Evolutionary conservation across 2,888 invertebrate genomes (phyloP).

Genomic region (Theretra japonica): DNA sequence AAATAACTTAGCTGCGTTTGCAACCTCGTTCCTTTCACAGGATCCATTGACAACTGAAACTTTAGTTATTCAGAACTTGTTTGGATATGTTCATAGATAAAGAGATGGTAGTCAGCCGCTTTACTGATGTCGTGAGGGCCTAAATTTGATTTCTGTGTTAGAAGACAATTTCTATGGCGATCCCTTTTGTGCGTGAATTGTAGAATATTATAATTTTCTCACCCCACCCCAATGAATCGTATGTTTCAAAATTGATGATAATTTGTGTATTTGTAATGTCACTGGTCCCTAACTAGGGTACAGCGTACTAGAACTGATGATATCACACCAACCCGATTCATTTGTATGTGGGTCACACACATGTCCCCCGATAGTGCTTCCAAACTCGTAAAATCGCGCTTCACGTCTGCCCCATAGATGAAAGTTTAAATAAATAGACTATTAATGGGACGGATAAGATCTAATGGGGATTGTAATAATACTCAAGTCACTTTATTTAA

Average conservation of each 20-base stretch:
- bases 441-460: neutral
- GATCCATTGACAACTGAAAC: neutral
- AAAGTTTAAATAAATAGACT: neutral
- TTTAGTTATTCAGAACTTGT: neutral
- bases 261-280: slow-evolving; percentile 1
- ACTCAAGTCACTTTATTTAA: neutral
- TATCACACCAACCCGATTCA: slow-evolving; percentile 17
- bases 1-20: neutral
- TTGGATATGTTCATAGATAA: neutral
- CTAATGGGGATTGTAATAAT: neutral
- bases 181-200: no score
- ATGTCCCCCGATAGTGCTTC: slow-evolving; percentile 5
- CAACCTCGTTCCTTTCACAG: neutral
- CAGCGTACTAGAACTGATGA: slow-evolving; percentile 2
- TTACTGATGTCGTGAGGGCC: no score
- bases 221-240: neutral
- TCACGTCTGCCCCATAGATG: neutral
- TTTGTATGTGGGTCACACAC: slow-evolving; percentile 21
- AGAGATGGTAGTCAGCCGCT: no score
- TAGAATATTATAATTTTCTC: no score
- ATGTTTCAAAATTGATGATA: neutral
- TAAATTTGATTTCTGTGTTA: no score
- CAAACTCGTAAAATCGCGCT: neutral
- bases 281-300: slow-evolving; percentile 16
- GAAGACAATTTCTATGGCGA: no score